These are phyloP conservation scores for Eidolon dupreanum DNA, from an alignment of 2,797 vertebrate genomes.

Conservation along the genomic window DNA sequence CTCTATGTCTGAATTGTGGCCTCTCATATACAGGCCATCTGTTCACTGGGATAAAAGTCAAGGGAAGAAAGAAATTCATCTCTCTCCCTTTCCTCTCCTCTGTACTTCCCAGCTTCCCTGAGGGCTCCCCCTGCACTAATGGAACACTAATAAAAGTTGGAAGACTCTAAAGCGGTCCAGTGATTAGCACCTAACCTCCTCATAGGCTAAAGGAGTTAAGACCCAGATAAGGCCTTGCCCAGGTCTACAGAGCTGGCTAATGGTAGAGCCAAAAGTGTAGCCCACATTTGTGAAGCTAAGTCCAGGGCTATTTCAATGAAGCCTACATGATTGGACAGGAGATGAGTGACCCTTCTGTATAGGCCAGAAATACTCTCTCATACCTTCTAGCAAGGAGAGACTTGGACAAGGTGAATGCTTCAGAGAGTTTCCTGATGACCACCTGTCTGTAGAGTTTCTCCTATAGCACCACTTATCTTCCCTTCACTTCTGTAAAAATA, in stretches of 20 bases:
- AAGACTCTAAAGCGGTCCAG: neutral
- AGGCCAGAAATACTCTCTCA: neutral
- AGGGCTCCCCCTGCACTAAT: neutral
- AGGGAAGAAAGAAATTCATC: conserved; percentile 36
- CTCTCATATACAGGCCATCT: conserved; percentile 67
- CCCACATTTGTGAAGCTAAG: neutral
- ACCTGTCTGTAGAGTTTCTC: neutral
- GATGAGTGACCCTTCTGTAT: neutral
- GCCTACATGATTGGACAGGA: neutral
- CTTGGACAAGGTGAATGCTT: neutral
- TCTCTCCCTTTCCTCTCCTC: neutral
- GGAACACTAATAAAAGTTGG: neutral
- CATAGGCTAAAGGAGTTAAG: neutral
- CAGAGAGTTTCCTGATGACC: neutral
- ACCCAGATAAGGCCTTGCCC: neutral
- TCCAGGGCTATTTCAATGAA: neutral
- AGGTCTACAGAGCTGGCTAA: neutral
- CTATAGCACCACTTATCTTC: neutral
- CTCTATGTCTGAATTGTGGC: conserved; percentile 62
- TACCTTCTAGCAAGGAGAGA: neutral
- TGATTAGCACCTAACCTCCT: neutral
- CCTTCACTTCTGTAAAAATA: conserved; percentile 58
- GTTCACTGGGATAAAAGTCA: conserved; percentile 51
- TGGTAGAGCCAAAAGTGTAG: neutral
- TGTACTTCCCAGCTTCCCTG: neutral